These are phyloP conservation scores for Heliconius hermathena DNA, from an alignment of 1,140 invertebrate species.

Conservation along the genomic window DNA sequence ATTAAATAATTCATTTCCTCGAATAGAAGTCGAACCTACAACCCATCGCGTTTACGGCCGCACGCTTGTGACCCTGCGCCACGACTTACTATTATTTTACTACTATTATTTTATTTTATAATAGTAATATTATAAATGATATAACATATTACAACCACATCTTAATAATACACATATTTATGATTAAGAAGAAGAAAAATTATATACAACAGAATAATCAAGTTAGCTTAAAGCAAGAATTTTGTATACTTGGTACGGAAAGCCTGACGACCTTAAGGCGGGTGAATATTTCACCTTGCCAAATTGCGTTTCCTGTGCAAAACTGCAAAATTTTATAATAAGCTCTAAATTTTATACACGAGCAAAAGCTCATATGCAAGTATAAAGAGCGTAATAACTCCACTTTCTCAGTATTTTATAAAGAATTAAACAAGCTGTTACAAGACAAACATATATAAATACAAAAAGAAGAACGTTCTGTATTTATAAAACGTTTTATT, in stretches of 20 bases:
- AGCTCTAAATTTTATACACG: constrained; percentile 3
- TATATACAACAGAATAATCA: not conserved
- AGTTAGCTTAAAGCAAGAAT: not conserved
- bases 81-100: no score
- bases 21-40: no score
- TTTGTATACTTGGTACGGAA: not conserved
- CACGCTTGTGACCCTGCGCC: no score
- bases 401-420: not conserved
- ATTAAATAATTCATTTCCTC: no score
- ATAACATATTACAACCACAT: no score
- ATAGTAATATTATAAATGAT: no score
- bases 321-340: constrained; percentile 13
- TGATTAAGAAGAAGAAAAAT: not conserved
- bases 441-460: not conserved
- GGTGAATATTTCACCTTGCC: constrained; percentile 12
- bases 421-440: not conserved
- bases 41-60: no score
- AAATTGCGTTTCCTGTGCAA: not conserved
- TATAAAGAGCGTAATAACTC: not conserved
- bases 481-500: not conserved
- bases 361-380: constrained; percentile 12
- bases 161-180: no score
- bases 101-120: no score
- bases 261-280: constrained; percentile 5
- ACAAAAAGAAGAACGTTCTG: not conserved